Evolutionary conservation across 2,797 vertebrate genomes (phyloP).

Genomic region (Anomalospiza imberbis): DNA sequence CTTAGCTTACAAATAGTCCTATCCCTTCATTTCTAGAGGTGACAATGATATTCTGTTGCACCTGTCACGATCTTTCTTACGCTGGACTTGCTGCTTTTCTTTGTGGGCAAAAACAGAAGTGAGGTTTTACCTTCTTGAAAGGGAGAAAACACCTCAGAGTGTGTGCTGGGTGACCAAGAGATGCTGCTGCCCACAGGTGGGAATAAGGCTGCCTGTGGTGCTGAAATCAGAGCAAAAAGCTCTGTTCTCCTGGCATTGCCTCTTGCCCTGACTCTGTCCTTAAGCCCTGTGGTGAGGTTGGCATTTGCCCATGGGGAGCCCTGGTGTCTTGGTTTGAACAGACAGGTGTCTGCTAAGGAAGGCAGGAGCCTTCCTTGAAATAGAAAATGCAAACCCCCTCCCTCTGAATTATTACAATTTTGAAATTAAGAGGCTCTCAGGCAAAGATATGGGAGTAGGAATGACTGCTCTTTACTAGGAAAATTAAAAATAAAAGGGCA

Average conservation of each 20-base stretch:
- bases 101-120: rapidly evolving
- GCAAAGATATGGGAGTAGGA: too few relatives aligned
- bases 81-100: not conserved
- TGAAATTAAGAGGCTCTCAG: too few relatives aligned
- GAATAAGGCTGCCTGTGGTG: not conserved
- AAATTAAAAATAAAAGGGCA: too few relatives aligned
- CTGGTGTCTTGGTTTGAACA: not conserved
- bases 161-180: not conserved
- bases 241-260: not conserved
- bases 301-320: rapidly evolving
- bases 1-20: too few relatives aligned
- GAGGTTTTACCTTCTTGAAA: not conserved
- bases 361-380: not conserved
- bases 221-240: not conserved
- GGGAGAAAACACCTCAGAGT: not conserved
- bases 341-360: not conserved
- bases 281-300: rapidly evolving
- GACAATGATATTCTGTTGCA: not conserved
- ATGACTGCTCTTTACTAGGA: too few relatives aligned
- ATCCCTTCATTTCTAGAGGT: not conserved
- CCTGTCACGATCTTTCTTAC: not conserved
- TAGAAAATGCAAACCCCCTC: not conserved
- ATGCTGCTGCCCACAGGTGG: not conserved
- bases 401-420: not conserved
- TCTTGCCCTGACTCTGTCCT: not conserved